phyloP scores from a whole-genome alignment of 2,797 vertebrate genomes.

The Acanthurus leucopareius region DNA sequence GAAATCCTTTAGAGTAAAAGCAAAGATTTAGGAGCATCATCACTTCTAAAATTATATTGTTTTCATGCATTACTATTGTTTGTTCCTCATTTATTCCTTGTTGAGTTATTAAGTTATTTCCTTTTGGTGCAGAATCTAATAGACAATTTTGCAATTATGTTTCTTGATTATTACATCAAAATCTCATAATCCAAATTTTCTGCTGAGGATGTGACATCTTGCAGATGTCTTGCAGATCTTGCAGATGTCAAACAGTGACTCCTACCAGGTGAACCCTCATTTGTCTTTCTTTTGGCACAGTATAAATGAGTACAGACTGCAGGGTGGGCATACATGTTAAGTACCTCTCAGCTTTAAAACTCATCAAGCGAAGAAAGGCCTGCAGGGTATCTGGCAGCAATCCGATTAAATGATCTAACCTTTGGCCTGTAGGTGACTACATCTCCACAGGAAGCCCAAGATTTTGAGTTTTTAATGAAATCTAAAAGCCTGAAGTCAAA shows the following conservation, averaged over 20 bases:
- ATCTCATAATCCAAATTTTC: constrained; percentile 4
- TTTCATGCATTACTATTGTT: neutral
- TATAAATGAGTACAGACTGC: constrained; percentile 54
- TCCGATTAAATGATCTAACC: constrained; percentile 73
- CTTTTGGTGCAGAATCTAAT: neutral
- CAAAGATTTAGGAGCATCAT: neutral
- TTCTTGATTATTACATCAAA: constrained; percentile 10
- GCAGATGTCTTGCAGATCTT: neutral
- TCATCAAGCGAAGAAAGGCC: constrained; percentile 67
- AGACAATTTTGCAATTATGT: constrained; percentile 12
- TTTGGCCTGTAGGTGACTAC: constrained; percentile 63
- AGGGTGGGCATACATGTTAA: constrained; percentile 68
- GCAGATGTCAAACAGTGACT: constrained; percentile 41
- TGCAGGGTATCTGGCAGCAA: constrained; percentile 61
- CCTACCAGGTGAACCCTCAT: constrained; percentile 46
- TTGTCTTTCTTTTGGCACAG: constrained; percentile 22
- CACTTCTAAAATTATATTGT: neutral
- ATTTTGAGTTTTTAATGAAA: constrained; percentile 70
- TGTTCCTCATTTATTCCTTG: neutral
- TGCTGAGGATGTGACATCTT: constrained; percentile 24
- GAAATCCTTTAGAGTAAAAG: neutral
- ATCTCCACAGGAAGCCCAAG: constrained; percentile 55
- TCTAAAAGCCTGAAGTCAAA: constrained; percentile 62
- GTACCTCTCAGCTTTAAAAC: constrained; percentile 70
- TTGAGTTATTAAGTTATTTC: neutral